Percentiles rank a stretch among this genome's conserved stretches.
Conservation (phyloP, 1,140 invertebrate species). For the Drosophila nebulosa region DNA sequence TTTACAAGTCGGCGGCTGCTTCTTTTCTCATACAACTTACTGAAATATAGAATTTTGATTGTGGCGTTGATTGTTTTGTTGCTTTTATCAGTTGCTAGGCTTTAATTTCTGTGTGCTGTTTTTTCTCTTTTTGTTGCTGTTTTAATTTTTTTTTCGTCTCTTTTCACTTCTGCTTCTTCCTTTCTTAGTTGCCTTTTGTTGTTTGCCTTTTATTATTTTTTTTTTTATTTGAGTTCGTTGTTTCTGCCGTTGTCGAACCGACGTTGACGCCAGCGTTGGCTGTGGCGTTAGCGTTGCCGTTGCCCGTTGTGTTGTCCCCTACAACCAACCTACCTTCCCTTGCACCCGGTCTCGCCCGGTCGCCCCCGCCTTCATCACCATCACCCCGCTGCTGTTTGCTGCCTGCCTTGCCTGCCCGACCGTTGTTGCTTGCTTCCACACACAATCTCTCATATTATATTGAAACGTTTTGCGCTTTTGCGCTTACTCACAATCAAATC, state of each 20-base stretch:
- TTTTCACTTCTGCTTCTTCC: neutral
- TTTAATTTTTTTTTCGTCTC: neutral
- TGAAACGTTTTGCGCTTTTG: constrained; percentile 36
- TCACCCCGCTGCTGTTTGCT: constrained; percentile 37
- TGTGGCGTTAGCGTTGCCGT: constrained; percentile 9
- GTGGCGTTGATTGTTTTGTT: constrained; percentile 21
- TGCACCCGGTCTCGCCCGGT: neutral
- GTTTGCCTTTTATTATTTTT: neutral
- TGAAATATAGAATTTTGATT: constrained; percentile 3
- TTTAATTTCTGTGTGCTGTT: neutral
- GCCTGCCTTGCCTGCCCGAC: neutral
- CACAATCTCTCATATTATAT: constrained; percentile 1
- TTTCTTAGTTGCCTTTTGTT: neutral
- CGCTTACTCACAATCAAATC: constrained; percentile 80
- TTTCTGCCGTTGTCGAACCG: neutral
- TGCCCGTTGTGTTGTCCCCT: constrained; percentile 27
- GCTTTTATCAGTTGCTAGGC: constrained; percentile 15
- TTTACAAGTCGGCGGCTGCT: neutral
- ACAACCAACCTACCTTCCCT: neutral
- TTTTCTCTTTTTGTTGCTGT: neutral
- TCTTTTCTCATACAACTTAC: neutral
- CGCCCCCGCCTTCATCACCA: constrained; percentile 11
- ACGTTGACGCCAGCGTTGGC: neutral
- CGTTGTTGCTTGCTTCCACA: constrained; percentile 16
- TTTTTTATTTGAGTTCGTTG: constrained; percentile 1